Conservation (phyloP, 1,140 invertebrate species). For the Metaphire vulgaris region DNA sequence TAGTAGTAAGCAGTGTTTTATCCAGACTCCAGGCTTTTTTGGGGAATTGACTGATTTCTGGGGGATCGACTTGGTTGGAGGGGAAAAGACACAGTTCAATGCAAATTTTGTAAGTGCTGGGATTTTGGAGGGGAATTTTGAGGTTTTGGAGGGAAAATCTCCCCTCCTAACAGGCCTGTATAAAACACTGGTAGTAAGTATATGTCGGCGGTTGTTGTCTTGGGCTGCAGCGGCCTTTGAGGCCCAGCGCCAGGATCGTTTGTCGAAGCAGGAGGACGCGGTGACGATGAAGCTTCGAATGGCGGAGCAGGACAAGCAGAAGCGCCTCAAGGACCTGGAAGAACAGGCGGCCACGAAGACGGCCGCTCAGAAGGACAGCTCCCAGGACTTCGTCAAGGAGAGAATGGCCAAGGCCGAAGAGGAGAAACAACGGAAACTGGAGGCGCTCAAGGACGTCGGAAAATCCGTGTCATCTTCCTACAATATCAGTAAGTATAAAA, state of each 20-base stretch:
- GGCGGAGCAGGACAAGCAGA: not conserved
- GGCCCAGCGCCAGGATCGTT: not conserved
- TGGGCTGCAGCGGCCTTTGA: not conserved
- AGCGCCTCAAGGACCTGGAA: not conserved
- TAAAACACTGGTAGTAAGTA: not conserved
- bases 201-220: not conserved
- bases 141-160: no score
- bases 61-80: no score
- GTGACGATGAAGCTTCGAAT: not conserved
- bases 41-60: no score
- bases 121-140: no score
- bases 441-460: not conserved
- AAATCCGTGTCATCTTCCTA: constrained; percentile 3
- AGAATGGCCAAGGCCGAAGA: not conserved
- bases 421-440: constrained; percentile 7
- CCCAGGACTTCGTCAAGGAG: not conserved
- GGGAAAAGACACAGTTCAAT: no score
- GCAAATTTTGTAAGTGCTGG: no score
- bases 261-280: not conserved
- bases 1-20: not conserved
- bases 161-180: no score
- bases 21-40: no score
- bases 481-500: constrained; percentile 2
- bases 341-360: not conserved
- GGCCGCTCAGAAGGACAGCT: not conserved